Percentiles rank a stretch among this genome's conserved stretches.
phyloP scores from a whole-genome alignment of 2,888 invertebrate species.

The Perizoma flavofasciatum region DNA sequence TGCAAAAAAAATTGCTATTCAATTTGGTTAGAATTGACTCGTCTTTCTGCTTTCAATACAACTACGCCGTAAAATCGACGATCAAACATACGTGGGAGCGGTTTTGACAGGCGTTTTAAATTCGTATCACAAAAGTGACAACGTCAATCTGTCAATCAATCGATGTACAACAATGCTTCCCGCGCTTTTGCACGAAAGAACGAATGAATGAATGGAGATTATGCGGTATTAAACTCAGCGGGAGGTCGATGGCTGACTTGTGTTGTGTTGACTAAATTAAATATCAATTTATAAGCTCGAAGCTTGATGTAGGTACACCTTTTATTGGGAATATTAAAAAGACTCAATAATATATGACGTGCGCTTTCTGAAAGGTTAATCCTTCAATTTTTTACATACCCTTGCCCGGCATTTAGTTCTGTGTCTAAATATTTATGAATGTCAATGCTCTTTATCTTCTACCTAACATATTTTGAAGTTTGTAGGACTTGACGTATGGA shows the following conservation, averaged over 20 bases:
- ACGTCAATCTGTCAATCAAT: constrained; percentile 39
- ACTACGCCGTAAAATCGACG: constrained; percentile 15
- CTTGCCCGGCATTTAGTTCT: neutral
- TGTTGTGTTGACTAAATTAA: constrained; percentile 50
- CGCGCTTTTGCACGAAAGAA: constrained; percentile 47
- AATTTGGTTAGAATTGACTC: constrained; percentile 20
- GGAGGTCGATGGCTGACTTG: constrained; percentile 51
- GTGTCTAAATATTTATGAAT: no score
- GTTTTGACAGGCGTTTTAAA: constrained; percentile 38
- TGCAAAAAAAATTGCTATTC: constrained; percentile 5
- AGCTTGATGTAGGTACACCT: constrained; percentile 15
- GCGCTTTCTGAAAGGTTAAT: neutral
- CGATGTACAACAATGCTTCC: constrained; percentile 41
- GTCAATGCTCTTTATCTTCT: no score
- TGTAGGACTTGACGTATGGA: no score
- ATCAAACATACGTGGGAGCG: constrained; percentile 40
- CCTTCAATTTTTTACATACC: neutral
- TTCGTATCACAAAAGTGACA: constrained; percentile 36
- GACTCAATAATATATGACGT: constrained; percentile 2
- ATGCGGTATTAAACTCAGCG: constrained; percentile 44
- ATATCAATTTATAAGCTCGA: constrained; percentile 36
- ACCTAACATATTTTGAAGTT: no score
- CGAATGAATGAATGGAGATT: constrained; percentile 49
- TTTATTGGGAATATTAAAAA: constrained; percentile 6
- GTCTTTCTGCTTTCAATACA: constrained; percentile 22